Percentiles rank a stretch among this genome's conserved stretches.
These are phyloP conservation scores for Stictocephala bisonia DNA, from an alignment of 2,888 invertebrate genomes.

Conservation along the genomic window DNA sequence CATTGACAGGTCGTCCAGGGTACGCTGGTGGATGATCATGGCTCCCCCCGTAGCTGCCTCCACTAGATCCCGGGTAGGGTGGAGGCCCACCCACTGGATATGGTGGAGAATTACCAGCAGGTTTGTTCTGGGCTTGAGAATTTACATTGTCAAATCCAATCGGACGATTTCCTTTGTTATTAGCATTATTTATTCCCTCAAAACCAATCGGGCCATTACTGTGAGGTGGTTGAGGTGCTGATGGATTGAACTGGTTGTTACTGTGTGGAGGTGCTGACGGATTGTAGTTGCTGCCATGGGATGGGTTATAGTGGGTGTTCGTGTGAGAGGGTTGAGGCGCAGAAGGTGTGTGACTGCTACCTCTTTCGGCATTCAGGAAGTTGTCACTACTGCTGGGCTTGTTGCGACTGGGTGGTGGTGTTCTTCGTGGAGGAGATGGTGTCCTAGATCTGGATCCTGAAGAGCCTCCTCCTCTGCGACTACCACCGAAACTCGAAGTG, in stretches of 20 bases:
- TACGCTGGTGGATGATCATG: slow-evolving; percentile 23
- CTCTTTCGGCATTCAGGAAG: no score
- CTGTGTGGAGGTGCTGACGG: background rate
- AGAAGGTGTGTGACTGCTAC: no score
- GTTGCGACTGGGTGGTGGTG: no score
- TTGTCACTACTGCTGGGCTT: no score
- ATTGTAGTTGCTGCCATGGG: background rate
- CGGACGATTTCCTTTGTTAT: background rate
- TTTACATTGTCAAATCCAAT: slow-evolving; percentile 19
- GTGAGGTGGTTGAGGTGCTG: background rate
- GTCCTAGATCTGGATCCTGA: no score
- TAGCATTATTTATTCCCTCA: background rate
- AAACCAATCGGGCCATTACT: slow-evolving; percentile 14
- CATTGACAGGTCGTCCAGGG: slow-evolving; percentile 18
- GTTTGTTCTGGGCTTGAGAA: background rate
- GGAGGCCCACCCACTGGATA: no score
- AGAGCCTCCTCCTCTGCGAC: slow-evolving; percentile 6
- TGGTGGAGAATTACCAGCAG: background rate
- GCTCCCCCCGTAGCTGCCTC: background rate
- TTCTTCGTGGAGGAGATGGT: no score
- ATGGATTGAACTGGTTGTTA: slow-evolving; percentile 1
- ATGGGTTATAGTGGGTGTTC: slow-evolving; percentile 31
- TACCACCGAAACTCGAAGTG: slow-evolving; percentile 13
- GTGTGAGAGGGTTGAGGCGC: background rate
- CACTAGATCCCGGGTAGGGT: background rate